Evolutionary conservation across 1,140 invertebrate species (phyloP).

Genomic region (Drosophila sechellia): DNA sequence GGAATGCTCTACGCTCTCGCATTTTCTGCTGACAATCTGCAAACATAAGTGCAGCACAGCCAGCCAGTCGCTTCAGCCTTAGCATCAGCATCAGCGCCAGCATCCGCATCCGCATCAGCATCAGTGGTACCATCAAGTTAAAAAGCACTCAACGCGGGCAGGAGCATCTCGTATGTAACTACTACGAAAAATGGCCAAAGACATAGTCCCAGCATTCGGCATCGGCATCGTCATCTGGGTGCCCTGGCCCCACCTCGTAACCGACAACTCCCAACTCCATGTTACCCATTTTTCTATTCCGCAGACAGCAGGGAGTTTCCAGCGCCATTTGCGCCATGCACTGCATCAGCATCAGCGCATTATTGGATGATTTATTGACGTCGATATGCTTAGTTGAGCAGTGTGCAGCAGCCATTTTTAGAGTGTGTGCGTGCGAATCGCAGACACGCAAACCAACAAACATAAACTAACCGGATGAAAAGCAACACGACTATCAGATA

Average conservation of each 20-base stretch:
- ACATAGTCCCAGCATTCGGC: constrained; percentile 52
- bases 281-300: constrained; percentile 2
- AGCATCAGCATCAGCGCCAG: constrained; percentile 12
- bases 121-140: constrained; percentile 52
- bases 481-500: neutral
- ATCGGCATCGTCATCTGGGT: constrained; percentile 9
- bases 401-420: constrained; percentile 66
- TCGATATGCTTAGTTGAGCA: constrained; percentile 83
- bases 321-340: constrained; percentile 54
- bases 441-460: constrained; percentile 15
- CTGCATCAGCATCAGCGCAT: constrained; percentile 71
- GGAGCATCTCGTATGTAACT: constrained; percentile 60
- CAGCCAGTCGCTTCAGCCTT: constrained; percentile 19
- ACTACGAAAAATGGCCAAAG: constrained; percentile 71
- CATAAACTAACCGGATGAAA: neutral
- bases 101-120: constrained; percentile 17
- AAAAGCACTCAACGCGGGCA: constrained; percentile 66
- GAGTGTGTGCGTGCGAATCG: constrained; percentile 54
- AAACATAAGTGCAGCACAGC: constrained; percentile 66
- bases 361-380: constrained; percentile 84
- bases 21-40: constrained; percentile 76
- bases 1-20: constrained; percentile 67
- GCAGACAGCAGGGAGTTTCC: constrained; percentile 29
- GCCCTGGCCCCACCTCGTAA: neutral
- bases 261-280: neutral